Conservation (phyloP, 2,113 vertebrate genomes). For the Nesoenas mayeri region DNA sequence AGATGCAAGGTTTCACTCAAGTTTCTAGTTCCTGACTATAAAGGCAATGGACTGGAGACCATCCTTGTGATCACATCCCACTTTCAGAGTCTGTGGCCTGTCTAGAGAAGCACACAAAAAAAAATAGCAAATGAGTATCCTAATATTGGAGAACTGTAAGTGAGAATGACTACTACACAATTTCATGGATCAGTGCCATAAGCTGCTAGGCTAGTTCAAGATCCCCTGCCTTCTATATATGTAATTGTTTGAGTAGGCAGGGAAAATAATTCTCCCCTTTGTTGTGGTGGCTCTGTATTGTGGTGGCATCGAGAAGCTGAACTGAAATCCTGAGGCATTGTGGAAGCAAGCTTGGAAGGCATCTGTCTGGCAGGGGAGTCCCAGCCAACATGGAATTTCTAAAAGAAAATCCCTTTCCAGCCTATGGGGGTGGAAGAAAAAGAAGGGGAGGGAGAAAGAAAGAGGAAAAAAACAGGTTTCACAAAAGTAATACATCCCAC, state of each 20-base stretch:
- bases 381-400: neutral
- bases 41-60: neutral
- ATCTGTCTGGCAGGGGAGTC: neutral
- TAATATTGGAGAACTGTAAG: neutral
- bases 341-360: neutral
- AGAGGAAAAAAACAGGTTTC: neutral
- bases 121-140: neutral
- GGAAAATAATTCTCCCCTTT: neutral
- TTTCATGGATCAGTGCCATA: neutral
- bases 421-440: neutral
- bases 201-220: neutral
- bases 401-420: neutral
- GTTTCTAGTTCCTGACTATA: neutral
- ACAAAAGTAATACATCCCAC: neutral
- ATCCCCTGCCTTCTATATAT: neutral
- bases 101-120: neutral
- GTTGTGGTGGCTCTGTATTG: neutral
- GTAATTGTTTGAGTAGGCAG: neutral
- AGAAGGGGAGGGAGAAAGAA: neutral
- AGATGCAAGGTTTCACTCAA: neutral
- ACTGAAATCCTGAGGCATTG: neutral
- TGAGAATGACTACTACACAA: neutral
- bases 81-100: constrained; percentile 21
- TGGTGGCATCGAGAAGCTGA: neutral
- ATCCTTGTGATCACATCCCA: neutral